phyloP scores from a whole-genome alignment of 2,113 vertebrate species.

The Ictalurus furcatus region DNA sequence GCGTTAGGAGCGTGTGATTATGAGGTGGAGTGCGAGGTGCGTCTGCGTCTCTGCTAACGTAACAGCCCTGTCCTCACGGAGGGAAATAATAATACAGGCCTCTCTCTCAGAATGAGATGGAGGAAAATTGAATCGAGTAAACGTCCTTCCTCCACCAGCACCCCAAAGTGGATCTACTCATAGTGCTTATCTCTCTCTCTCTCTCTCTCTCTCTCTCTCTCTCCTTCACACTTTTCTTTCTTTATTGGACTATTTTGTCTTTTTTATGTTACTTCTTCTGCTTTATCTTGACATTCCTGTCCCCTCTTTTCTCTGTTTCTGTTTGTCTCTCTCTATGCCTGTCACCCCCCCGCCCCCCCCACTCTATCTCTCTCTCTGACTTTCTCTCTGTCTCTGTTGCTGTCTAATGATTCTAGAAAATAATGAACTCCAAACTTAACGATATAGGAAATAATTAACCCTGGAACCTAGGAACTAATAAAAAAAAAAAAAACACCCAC shows the following conservation, averaged over 20 bases:
- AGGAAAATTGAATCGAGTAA: slow-evolving; percentile 51
- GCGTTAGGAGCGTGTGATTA: slow-evolving; percentile 4
- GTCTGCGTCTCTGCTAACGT: neutral
- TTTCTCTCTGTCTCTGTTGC: slow-evolving; percentile 2
- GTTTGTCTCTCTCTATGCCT: neutral
- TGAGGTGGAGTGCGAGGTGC: neutral
- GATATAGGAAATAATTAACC: too few species aligned
- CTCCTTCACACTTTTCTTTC: neutral
- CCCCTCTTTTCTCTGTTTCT: neutral
- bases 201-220: slow-evolving; percentile 8
- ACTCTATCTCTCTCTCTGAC: slow-evolving; percentile 5
- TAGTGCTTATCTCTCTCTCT: neutral
- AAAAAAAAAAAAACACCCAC: too few species aligned
- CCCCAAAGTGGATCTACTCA: slow-evolving; percentile 38
- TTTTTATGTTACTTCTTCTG: neutral
- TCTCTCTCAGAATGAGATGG: slow-evolving; percentile 43
- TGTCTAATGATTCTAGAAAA: neutral
- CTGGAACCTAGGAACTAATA: too few species aligned
- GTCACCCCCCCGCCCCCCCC: neutral
- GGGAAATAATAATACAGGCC: slow-evolving; percentile 1
- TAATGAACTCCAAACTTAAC: neutral
- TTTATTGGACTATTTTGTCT: neutral
- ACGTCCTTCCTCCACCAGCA: slow-evolving; percentile 31
- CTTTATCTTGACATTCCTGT: neutral
- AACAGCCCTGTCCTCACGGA: neutral